These are phyloP conservation scores for Acronicta alni DNA, from an alignment of 2,888 invertebrate genomes.

Conservation along the genomic window DNA sequence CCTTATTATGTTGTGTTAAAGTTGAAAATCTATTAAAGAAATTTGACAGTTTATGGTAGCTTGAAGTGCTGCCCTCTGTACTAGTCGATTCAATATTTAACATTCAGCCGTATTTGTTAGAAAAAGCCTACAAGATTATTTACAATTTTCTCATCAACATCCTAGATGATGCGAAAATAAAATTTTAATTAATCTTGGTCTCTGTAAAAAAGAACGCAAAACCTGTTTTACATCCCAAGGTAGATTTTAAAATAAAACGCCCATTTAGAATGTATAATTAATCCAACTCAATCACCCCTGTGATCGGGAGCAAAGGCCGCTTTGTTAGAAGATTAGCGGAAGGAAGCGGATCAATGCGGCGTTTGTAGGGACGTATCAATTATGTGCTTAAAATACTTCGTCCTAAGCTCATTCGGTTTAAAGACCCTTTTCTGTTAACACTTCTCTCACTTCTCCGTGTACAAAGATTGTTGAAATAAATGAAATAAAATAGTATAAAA, in stretches of 20 bases:
- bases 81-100: too few relatives aligned
- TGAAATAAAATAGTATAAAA: too few relatives aligned
- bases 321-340: conserved; percentile 48
- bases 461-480: too few relatives aligned
- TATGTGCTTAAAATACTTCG: conserved; percentile 54
- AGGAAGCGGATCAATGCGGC: conserved; percentile 46
- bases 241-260: conserved; percentile 39
- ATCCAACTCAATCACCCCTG: conserved; percentile 51
- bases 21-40: too few relatives aligned
- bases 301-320: conserved; percentile 46
- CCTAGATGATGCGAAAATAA: too few relatives aligned
- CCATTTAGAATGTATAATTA: conserved; percentile 50
- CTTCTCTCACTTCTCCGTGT: too few relatives aligned
- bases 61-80: too few relatives aligned
- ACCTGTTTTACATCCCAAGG: neutral
- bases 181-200: neutral
- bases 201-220: neutral
- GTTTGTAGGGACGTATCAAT: conserved; percentile 52
- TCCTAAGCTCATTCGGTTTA: conserved; percentile 40
- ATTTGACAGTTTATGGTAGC: too few relatives aligned
- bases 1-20: too few relatives aligned
- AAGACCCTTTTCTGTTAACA: conserved; percentile 32
- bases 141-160: too few relatives aligned
- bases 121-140: too few relatives aligned
- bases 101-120: too few relatives aligned